Base-by-base conservation (phyloP, 2,888 invertebrate genomes). In the Peribatodes rhomboidaria region DNA sequence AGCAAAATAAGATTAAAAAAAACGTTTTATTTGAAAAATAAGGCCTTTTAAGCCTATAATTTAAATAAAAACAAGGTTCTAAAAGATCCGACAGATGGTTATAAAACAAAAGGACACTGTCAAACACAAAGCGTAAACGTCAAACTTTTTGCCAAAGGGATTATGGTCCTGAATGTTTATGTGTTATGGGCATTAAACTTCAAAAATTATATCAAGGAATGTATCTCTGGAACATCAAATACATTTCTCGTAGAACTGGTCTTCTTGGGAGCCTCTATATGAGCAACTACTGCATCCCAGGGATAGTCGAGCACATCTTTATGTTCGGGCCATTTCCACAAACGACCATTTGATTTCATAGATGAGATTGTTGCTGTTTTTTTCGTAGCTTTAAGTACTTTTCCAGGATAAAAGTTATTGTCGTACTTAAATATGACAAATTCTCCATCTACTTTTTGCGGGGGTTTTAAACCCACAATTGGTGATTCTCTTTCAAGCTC, bases 271-370 rank as follows among this genome's bases (percentile, higher is more conserved):
- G 11, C 67, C 52, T 69, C 60, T 65, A 67, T 67, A 62, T 66
- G 66, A 60, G 65, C 55, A 47, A 65, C 44, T 44, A 67, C 69
- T 44, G 56, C 57, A 41, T 69, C 57, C 69, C 69, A 69, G 39
- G 47, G 60, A 57, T 68, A 70, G 54, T 65, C 67, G 33, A 65
- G 65, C 50, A 68, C 63, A 56, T 70, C 70, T 53, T 14, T 50
- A 46, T 54, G 57, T 55, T 65, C 70, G 27, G 65, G 70, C 70
- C 70, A 70, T 63, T 70, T 70, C 70, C 70, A 70, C 39, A 70
- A 59, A n/a, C 67, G 62, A 58, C 67, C 65, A 58, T 52, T 55
- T 65, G 57, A n/a, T 65, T 56, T 60, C 67, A 69, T 69, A 13
- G 67, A 61, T 60, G 69, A 69, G 52, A 67, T 67, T 65, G 69